Evolutionary conservation across 2,113 vertebrate species (phyloP), one percentile per base, ranked within the genome.

Genomic region (Mastomys natalensis): DNA sequence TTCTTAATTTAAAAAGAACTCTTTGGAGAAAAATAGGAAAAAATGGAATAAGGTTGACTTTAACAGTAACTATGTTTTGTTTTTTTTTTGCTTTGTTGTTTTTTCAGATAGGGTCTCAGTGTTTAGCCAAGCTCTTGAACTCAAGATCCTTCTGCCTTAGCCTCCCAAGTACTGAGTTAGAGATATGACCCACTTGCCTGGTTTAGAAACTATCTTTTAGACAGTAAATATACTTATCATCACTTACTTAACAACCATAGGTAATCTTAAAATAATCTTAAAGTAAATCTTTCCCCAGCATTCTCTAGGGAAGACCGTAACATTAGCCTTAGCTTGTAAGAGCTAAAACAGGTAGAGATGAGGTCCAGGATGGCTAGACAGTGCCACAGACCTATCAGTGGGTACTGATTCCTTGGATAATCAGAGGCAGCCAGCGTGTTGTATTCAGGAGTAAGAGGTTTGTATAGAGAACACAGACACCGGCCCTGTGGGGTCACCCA

Each of bases 171-270:
- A 31, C 40, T 77, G 21, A 34, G 72, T 45, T 43, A 60, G 17
- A 45, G 26, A 11, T 22, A 29, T 21, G 17, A 12, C 12, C 16
- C 70, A 60, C n/a, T 31, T 34, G 7, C 17, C 24, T 3, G 8
- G 24, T 17, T 89, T 43, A 74, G 24, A 55, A 89, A 55, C n/a
- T 53, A 93, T 29, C 24, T 90, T 91, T 89, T 68, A 78, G 48
- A 24, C 87, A 91, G 96, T 88, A 93, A 37, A 95, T 62, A 87
- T 90, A 72, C 62, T 94, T 85, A 90, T 10, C 22, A 68, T 45
- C 24, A 73, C 3, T 16, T 45, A 64, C 11, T 8, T n/a, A 88
- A 90, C 26, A 84, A 74, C 10, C 22, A 53, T 64, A 92, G 91
- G 78, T 84, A 73, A 70, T 87, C 45, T 87, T 82, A 76, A 92